Percentiles rank a stretch among this genome's conserved stretches.
Evolutionary conservation across 2,113 vertebrate species (phyloP).

Genomic region (Pomatostomus ruficeps): DNA sequence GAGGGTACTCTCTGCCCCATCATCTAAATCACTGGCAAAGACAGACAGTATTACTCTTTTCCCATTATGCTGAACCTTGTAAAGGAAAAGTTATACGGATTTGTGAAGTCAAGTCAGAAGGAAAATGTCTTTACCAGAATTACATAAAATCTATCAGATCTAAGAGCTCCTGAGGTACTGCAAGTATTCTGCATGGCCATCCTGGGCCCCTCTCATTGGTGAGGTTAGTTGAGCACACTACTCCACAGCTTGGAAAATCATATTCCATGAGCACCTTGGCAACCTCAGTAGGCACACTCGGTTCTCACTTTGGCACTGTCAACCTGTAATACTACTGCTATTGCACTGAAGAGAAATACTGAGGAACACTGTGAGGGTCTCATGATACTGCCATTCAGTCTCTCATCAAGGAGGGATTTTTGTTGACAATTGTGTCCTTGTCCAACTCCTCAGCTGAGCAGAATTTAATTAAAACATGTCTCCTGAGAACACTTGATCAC

Average conservation of each 20-base stretch:
- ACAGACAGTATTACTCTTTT: background rate
- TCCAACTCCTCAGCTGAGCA: slow-evolving; percentile 15
- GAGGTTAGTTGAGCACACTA: background rate
- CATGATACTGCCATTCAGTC: background rate
- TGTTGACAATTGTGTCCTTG: slow-evolving; percentile 11
- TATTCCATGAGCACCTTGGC: background rate
- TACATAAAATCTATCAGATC: background rate
- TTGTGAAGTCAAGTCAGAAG: background rate
- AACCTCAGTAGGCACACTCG: background rate
- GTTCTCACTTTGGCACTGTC: background rate
- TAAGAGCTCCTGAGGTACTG: background rate
- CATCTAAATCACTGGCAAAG: background rate
- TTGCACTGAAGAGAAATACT: background rate
- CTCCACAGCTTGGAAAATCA: background rate
- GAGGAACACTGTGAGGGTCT: background rate
- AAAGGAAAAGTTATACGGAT: background rate
- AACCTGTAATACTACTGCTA: background rate
- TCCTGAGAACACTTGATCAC: slow-evolving; percentile 24
- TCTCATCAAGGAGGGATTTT: background rate
- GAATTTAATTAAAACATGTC: slow-evolving; percentile 42
- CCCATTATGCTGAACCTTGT: background rate
- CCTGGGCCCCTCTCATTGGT: background rate
- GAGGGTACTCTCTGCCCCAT: background rate
- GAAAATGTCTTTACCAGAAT: background rate
- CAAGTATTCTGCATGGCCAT: background rate